Base-by-base conservation (phyloP, 1,140 invertebrate species). In the Apolygus lucorum region DNA sequence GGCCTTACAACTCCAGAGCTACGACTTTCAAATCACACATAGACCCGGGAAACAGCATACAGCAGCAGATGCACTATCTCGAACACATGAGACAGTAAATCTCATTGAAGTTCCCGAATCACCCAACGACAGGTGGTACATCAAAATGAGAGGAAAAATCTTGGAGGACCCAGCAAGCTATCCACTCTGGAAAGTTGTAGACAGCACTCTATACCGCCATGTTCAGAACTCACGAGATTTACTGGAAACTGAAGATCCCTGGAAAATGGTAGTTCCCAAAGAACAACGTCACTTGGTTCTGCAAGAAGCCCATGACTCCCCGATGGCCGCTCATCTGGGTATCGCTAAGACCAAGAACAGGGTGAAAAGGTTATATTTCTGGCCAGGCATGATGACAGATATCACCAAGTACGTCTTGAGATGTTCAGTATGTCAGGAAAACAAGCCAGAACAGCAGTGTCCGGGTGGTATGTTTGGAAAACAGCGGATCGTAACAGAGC, bases 381-480 rank as follows among this genome's bases (percentile, higher is more conserved):
- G 77, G 76, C 75, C 75, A 0, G 71, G 72, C 1, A 75, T 76
- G 72, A 70, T 66, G 28, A 65, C 26, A 8, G 76, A 78, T 70
- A 68, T 77, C 0, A 66, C 59, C 1, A 28, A 34, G 0, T 76
- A 73, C 66, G 74, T 75, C 0, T 29, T 70, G 0, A 26, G 25
- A 1, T 79, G 78, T 71, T n/a, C 49, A 0, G 68, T 17, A 1
- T 78, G 76, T 71, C 76, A 75, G 64, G 59, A 52, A n/a, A 71
- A 74, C 62, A 80, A 80, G 67, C 63, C 70, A 0, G 71, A 68
- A 21, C 77, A 78, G 29, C 70, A 74, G 27, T 21, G 52, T n/a
- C 70, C 76, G 2, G 68, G 66, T 8, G 78, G 76, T 24, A 67
- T 73, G 70, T 80, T 79, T 77, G 74, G 68, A 28, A 74, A 13